Evolutionary conservation across 2,797 vertebrate species (phyloP).

Genomic region (Steatocranus sp.): DNA sequence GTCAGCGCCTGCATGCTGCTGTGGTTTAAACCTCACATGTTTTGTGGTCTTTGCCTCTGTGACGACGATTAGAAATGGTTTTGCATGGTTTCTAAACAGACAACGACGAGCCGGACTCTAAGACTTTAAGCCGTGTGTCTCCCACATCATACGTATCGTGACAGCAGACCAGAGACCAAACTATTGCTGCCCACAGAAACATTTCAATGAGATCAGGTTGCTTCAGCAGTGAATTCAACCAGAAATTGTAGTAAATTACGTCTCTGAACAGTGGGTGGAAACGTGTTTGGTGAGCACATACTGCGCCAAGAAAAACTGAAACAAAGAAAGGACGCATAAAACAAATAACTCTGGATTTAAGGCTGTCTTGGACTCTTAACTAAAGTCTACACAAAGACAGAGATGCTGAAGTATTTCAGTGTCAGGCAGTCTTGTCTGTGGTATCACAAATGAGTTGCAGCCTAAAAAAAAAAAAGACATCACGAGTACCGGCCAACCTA

Average conservation of each 20-base stretch:
- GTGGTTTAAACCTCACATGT: conserved; percentile 29
- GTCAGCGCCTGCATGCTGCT: conserved; percentile 29
- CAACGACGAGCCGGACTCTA: conserved; percentile 15
- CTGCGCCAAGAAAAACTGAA: conserved; percentile 37
- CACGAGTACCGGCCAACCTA: fast-evolving
- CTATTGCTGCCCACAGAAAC: conserved; percentile 23
- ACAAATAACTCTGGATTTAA: conserved; percentile 17
- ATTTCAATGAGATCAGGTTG: conserved; percentile 43
- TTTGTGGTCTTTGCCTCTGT: conserved; percentile 28
- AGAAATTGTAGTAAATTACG: conserved; percentile 9
- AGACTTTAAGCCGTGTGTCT: not conserved
- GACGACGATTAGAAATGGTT: conserved; percentile 39
- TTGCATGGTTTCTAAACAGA: conserved; percentile 32
- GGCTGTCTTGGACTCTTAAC: not conserved
- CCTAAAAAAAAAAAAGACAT: not conserved
- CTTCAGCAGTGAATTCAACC: not conserved
- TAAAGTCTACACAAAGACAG: not conserved
- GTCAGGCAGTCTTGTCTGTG: not conserved
- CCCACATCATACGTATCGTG: not conserved
- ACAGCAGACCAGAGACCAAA: conserved; percentile 2
- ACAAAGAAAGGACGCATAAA: conserved; percentile 13
- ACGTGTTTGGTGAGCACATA: conserved; percentile 17
- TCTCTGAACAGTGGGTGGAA: conserved; percentile 18
- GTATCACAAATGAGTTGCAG: not conserved
- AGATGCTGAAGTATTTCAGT: not conserved